Percentiles rank a stretch among this genome's conserved stretches.
These are phyloP conservation scores for Chamaetylas fuelleborni DNA, from an alignment of 2,113 vertebrate genomes.

Conservation along the genomic window DNA sequence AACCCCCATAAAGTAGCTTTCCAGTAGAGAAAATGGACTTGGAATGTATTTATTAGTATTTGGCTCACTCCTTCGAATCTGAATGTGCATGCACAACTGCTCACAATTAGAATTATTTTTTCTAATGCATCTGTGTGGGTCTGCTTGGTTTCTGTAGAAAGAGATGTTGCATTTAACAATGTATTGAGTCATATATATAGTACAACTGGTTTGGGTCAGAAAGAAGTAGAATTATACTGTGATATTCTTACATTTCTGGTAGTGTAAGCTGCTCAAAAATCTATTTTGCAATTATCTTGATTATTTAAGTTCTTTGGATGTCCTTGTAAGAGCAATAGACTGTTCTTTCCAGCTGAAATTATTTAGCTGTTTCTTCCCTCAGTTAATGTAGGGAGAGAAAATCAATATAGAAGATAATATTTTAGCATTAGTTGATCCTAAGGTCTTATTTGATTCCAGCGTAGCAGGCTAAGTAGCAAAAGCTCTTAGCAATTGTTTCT, in stretches of 20 bases:
- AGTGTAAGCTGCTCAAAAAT: background rate
- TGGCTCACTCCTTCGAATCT: background rate
- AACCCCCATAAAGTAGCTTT: background rate
- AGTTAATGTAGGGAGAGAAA: slow-evolving; percentile 14
- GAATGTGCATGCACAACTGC: background rate
- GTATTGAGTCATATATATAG: background rate
- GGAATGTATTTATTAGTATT: background rate
- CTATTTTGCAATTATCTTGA: background rate
- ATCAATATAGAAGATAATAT: slow-evolving; percentile 52
- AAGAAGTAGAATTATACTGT: background rate
- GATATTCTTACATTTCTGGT: background rate
- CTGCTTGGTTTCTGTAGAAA: background rate
- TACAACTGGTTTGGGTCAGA: background rate
- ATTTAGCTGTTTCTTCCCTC: slow-evolving; percentile 32
- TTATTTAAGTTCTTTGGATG: slow-evolving; percentile 23
- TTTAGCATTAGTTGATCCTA: slow-evolving; percentile 61
- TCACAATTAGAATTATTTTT: background rate
- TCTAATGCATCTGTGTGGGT: background rate
- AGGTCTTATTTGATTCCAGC: slow-evolving; percentile 45
- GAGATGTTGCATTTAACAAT: background rate
- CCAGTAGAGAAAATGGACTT: background rate
- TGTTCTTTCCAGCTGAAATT: slow-evolving; percentile 7
- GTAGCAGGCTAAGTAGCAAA: slow-evolving; percentile 45
- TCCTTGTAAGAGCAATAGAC: background rate
- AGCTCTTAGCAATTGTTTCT: slow-evolving; percentile 69